phyloP scores from a whole-genome alignment of 2,888 invertebrate genomes.

The Anticlea derivata region DNA sequence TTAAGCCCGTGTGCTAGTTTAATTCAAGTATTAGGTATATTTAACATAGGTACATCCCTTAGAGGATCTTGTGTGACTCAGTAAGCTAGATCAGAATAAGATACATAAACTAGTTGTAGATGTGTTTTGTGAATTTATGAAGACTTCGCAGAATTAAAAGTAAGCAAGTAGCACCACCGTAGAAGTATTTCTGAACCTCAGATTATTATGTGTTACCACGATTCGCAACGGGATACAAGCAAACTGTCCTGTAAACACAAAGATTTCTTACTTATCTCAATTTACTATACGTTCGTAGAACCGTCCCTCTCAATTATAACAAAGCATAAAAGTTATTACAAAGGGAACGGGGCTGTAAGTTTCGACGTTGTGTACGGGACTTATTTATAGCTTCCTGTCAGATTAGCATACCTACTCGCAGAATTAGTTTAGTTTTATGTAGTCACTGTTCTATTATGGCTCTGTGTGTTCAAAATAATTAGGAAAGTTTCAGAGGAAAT shows the following conservation, averaged over 20 bases:
- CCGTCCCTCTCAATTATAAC: slow-evolving; percentile 50
- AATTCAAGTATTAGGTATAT: slow-evolving; percentile 1
- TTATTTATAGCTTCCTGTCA: slow-evolving; percentile 61
- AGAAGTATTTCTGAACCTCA: not conserved
- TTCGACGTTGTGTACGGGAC: slow-evolving; percentile 50
- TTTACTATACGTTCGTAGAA: slow-evolving; percentile 9
- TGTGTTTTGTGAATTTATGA: too few species aligned
- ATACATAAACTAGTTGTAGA: too few species aligned
- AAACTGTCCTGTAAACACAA: slow-evolving; percentile 2
- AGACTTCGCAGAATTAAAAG: too few species aligned
- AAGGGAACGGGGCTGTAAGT: slow-evolving; percentile 52
- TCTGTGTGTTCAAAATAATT: slow-evolving; percentile 6
- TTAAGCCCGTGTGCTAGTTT: not conserved
- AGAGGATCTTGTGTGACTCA: too few species aligned
- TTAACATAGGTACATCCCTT: too few species aligned
- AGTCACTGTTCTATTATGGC: slow-evolving; percentile 6
- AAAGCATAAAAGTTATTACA: slow-evolving; percentile 58
- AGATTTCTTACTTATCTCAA: slow-evolving; percentile 15
- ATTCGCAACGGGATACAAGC: too few species aligned
- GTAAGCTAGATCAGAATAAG: too few species aligned
- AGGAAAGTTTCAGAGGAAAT: not conserved
- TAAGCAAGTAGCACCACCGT: not conserved
- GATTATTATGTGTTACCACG: too few species aligned
- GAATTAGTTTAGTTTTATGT: slow-evolving; percentile 28
- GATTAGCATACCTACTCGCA: slow-evolving; percentile 51